Conservation (phyloP, 2,113 vertebrate species). For the Empidonax traillii region DNA sequence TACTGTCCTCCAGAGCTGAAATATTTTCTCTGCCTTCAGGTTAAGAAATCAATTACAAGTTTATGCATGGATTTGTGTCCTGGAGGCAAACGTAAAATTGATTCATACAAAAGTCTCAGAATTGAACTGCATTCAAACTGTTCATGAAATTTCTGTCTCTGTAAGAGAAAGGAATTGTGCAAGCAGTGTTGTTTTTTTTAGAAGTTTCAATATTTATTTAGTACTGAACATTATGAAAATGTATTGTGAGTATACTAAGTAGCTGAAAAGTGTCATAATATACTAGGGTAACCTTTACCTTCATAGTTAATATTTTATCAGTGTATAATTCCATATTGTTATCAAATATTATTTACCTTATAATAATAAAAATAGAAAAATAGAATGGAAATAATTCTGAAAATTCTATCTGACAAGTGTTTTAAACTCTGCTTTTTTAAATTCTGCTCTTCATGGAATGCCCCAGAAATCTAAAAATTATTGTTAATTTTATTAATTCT, state of each 20-base stretch:
- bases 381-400: neutral
- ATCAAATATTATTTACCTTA: neutral
- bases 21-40: neutral
- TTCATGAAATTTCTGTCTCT: neutral
- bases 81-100: neutral
- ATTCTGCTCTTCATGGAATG: neutral
- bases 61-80: neutral
- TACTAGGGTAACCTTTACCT: neutral
- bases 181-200: neutral
- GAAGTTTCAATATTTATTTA: neutral
- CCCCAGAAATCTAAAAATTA: neutral
- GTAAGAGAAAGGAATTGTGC: neutral
- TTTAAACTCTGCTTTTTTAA: neutral
- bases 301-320: neutral
- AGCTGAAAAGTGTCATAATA: neutral
- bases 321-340: neutral
- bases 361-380: neutral
- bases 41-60: neutral
- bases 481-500: neutral
- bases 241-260: neutral
- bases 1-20: neutral
- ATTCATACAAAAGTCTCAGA: neutral
- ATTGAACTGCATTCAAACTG: neutral
- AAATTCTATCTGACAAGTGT: neutral
- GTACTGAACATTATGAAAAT: neutral